A percentile compares a stretch with the other conserved stretches of the same genome.
Conservation (phyloP, 1,140 invertebrate species). For the Druon quercuslanigerum region DNA sequence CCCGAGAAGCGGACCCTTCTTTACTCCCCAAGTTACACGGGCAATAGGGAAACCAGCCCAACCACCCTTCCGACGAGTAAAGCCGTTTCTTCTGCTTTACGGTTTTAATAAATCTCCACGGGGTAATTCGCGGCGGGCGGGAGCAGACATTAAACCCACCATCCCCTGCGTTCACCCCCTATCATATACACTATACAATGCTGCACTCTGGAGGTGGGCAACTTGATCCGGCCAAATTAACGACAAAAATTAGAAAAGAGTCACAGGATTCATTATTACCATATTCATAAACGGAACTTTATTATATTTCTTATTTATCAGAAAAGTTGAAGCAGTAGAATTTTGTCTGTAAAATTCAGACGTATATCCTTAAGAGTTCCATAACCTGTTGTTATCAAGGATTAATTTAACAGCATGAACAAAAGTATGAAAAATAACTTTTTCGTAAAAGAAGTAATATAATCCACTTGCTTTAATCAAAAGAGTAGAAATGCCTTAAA, state of each 20-base stretch:
- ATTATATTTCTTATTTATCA: no score
- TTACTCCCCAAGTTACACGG: slow-evolving; percentile 40
- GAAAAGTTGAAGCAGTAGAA: no score
- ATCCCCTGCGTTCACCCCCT: slow-evolving; percentile 44
- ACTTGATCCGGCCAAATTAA: slow-evolving; percentile 61
- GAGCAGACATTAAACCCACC: slow-evolving; percentile 68
- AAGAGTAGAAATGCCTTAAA: no score
- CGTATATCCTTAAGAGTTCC: no score
- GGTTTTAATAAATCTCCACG: slow-evolving; percentile 74
- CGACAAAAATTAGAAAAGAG: slow-evolving; percentile 56
- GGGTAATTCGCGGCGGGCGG: slow-evolving; percentile 70
- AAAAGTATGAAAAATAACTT: no score
- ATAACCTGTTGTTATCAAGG: no score
- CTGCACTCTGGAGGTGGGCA: slow-evolving; percentile 44
- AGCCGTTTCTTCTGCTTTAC: slow-evolving; percentile 73
- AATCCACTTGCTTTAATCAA: no score
- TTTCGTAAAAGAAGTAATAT: no score
- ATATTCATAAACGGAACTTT: no score
- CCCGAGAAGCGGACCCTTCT: slow-evolving; percentile 34
- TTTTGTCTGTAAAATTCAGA: no score
- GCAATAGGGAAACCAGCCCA: slow-evolving; percentile 38
- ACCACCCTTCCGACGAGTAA: slow-evolving; percentile 40
- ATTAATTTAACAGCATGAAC: no score
- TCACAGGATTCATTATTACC: no score
- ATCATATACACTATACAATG: slow-evolving; percentile 28